Base-by-base conservation (phyloP, 2,888 invertebrate genomes). In the Falcaria lacertinaria region DNA sequence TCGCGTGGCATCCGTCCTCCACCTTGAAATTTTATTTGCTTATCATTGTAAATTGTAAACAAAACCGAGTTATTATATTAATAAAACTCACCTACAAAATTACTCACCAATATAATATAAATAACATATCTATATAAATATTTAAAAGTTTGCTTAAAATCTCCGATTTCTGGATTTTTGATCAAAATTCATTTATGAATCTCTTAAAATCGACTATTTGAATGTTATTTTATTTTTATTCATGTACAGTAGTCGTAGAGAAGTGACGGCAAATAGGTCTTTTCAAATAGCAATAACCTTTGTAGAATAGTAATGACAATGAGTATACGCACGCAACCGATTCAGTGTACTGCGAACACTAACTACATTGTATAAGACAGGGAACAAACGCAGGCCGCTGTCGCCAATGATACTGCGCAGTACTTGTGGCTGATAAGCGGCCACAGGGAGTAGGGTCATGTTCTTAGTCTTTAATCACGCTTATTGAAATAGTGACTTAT, bases 351-450 rank as follows among this genome's bases (percentile, higher is more conserved):
- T 7, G 28, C 2, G n/a, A n/a, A n/a, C n/a, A n/a, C 11, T 28
- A 11, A 4, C 7, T 28, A 28, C 28, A 28, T 28, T 28, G 11
- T 28, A 11, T 28, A 11, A 28, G 28, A 28, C 11, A 28, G 28
- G 28, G 28, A 28, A 28, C 28, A 11, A 28, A 11, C 11, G 28
- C 11, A 28, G 8, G 6, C n/a, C 22, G 22, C 7, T 11, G 11
- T 11, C 11, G 28, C 28, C 28, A 22, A 37, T 8, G 36, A 54
- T 66, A 73, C 74, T 83, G 80, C 84, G 84, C 72, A 85, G 72
- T 81, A 70, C 57, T n/a, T 50, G 50, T 50, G 3, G 33, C 19
- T 66, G 84, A 86, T 87, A 86, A 85, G 74, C 76, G 80, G 77
- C 78, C 80, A 81, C 58, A 64, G 73, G 73, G 74, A 69, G 72